Evolutionary conservation across 2,113 vertebrate genomes (phyloP), one percentile per base, ranked within the genome.

Genomic region (Geococcyx californianus): DNA sequence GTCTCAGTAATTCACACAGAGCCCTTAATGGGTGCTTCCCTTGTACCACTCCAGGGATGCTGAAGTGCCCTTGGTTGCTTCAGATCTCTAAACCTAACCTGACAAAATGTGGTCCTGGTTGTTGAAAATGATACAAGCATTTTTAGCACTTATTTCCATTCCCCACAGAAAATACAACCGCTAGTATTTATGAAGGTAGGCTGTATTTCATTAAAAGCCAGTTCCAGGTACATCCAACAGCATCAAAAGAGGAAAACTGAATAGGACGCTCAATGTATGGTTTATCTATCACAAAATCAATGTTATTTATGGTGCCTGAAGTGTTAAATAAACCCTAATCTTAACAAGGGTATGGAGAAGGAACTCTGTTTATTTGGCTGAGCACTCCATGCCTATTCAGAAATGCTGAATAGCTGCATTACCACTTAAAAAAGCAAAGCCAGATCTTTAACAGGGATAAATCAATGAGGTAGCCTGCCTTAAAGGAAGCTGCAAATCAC

Each of bases 11-110:
- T 38, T 85, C 54, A 34, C 59, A 21, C 18, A 24, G 15, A 81
- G 40, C 56, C 60, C 34, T 75, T 1, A 3, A 6, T 0, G 0
- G 17, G 13, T n/a, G n/a, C 36, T 91, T 13, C 16, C 24, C 59
- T 67, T 1, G 0, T n/a, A 24, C 59, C 3, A 3, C 26, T 64
- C 64, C 38, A 34, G n/a, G 38, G 74, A 34, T 38, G 23, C 58
- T 84, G 74, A 76, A 38, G 24, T 68, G 55, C 55, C 42, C 45
- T 38, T 33, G 69, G 29, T 25, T 4, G 0, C 45, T 49, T 54
- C 52, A 66, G 47, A 13, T 66, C 56, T 70, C 11, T 31, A 42
- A 73, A 47, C 1, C 2, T 45, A 34, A 69, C 33, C 24, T 84
- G 47, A 34, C 28, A 20, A 80, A 76, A 84, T 10, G 49, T 18